A percentile compares a stretch with the other conserved stretches of the same genome.
Conservation (phyloP, 2,888 invertebrate species). For the Eupithecia subumbrata region DNA sequence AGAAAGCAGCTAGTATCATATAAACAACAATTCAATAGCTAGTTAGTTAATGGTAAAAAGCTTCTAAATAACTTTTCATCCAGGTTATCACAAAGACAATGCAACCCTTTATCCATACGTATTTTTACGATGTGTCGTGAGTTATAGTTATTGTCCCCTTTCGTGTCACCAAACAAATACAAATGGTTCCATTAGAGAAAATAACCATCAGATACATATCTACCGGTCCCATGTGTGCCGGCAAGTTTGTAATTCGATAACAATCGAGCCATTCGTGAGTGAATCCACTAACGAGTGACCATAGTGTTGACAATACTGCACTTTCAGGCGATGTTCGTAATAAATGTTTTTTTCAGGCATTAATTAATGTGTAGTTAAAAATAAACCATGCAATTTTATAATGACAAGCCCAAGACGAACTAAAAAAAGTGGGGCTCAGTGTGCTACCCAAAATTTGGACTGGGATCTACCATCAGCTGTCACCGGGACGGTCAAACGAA, state of each 20-base stretch:
- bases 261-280: slow-evolving; percentile 74
- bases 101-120: slow-evolving; percentile 34
- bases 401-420: slow-evolving; percentile 82
- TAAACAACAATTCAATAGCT: too few relatives aligned
- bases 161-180: slow-evolving; percentile 60
- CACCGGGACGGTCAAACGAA: slow-evolving; percentile 89
- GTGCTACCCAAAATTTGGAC: slow-evolving; percentile 79
- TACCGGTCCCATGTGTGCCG: slow-evolving; percentile 67
- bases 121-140: slow-evolving; percentile 41
- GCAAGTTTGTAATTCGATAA: slow-evolving; percentile 79
- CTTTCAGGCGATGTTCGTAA: slow-evolving; percentile 60
- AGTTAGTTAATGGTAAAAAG: too few relatives aligned
- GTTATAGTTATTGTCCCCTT: slow-evolving; percentile 52
- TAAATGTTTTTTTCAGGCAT: slow-evolving; percentile 35
- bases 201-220: slow-evolving; percentile 61
- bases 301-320: slow-evolving; percentile 40
- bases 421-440: slow-evolving; percentile 73
- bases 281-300: slow-evolving; percentile 66
- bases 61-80: neutral
- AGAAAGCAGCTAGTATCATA: too few relatives aligned
- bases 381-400: slow-evolving; percentile 70
- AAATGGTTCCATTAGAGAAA: slow-evolving; percentile 69
- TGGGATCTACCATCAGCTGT: slow-evolving; percentile 89
- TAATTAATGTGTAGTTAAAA: slow-evolving; percentile 44
- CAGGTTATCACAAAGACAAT: slow-evolving; percentile 15